Evolutionary conservation across 2,888 invertebrate species (phyloP), one percentile per base, ranked within the genome.

Genomic region (Branchinecta sandiegonensis): DNA sequence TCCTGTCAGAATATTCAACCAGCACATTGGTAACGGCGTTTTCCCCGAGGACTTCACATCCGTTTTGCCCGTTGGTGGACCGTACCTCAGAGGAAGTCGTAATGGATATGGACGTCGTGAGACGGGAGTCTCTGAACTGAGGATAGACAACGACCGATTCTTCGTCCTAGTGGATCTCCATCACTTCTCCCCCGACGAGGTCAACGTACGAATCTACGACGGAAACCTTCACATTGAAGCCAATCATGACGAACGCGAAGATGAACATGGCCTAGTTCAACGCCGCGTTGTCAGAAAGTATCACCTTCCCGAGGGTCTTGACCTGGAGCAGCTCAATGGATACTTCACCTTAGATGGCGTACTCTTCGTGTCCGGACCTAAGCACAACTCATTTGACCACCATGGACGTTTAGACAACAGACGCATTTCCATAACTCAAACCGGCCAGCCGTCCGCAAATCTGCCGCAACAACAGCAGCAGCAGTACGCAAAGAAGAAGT

Each of bases 341-440:
- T 11, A 56, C 63, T 56, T 56, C 63, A 56, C 63, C 23, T 17
- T 23, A 56, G 63, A 56, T 56, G 63, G 63, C 63, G 63, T 56
- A 17, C 63, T 56, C 8, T 17, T 56, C 63, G 63, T 56, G 23
- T 17, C 63, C 23, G 63, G 63, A n/a, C 12, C 63, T 17, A 56
- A 56, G 23, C 63, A 56, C 14, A n/a, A 56, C 23, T 17, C 23
- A 56, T 56, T 56, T 56, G 63, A 56, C 63, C 63, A 56, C 14
- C 63, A 56, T 3, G 63, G 63, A 8, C 63, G 63, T 23, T 17
- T 17, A 8, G 63, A 56, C 10, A 37, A 37, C 37, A n/a, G 63
- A 1, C 63, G 63, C n/a, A 56, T 56, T 23, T 56, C 63, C 8
- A 56, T 56, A 9, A 56, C 63, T 10, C 63, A 56, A 56, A 56